Percentiles rank a stretch among this genome's conserved stretches.
phyloP scores from a whole-genome alignment of 1,140 invertebrate genomes.

The Fopius arisanus region DNA sequence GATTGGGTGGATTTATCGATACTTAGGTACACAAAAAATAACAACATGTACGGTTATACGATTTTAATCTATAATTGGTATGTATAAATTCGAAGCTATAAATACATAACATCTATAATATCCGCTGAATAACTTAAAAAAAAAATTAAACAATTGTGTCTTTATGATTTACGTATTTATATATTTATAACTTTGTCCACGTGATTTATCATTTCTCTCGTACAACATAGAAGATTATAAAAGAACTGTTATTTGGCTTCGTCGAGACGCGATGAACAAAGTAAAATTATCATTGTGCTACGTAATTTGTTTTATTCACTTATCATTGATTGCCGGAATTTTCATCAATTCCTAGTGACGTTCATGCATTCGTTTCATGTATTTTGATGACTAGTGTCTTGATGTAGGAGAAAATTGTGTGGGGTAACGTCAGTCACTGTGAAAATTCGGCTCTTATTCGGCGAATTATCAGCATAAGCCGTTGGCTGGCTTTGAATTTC shows the following conservation, averaged over 20 bases:
- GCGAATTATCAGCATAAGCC: neutral
- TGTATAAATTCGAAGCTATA: constrained; percentile 42
- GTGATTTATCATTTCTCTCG: neutral
- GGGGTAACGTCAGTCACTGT: neutral
- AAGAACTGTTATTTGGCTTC: constrained; percentile 23
- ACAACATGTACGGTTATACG: neutral
- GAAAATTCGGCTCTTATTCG: neutral
- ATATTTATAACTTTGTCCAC: constrained; percentile 35
- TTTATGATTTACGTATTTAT: constrained; percentile 31
- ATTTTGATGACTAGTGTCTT: neutral
- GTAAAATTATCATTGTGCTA: constrained; percentile 7
- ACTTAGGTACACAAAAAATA: neutral
- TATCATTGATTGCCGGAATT: neutral
- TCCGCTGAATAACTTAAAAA: neutral
- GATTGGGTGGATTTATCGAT: neutral
- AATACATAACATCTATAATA: constrained; percentile 36
- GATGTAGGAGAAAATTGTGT: neutral
- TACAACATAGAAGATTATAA: constrained; percentile 12
- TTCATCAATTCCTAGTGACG: neutral
- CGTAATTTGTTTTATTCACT: neutral
- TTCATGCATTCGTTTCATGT: neutral
- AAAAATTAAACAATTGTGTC: neutral
- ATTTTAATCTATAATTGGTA: constrained; percentile 10
- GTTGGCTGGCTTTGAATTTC: neutral
- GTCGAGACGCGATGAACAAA: constrained; percentile 9